Conservation (phyloP, 2,797 vertebrate species). For the Pachyuromys duprasi region DNA sequence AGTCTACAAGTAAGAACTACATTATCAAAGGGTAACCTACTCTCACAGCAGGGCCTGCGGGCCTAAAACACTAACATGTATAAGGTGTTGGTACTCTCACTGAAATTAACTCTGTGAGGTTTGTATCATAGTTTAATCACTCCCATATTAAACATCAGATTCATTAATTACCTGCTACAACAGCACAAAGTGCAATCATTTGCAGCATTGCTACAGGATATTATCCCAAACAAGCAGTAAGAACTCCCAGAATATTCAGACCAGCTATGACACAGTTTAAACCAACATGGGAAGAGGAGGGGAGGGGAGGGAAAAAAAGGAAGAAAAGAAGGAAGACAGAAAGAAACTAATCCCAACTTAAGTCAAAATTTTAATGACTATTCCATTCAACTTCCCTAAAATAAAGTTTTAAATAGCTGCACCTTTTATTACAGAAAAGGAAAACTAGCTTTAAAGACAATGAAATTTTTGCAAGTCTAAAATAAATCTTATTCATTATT, state of each 20-base stretch:
- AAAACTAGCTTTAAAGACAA: constrained; percentile 7
- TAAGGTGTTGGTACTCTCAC: neutral
- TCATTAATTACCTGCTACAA: constrained; percentile 26
- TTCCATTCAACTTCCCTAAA: constrained; percentile 37
- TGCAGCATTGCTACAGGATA: neutral
- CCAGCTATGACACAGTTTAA: neutral
- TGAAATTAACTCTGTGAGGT: constrained; percentile 32
- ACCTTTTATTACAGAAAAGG: constrained; percentile 31
- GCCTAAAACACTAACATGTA: neutral
- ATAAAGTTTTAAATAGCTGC: neutral
- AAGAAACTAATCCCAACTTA: neutral
- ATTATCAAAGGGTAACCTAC: neutral
- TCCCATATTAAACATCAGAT: neutral
- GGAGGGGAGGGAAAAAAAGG: too few relatives aligned
- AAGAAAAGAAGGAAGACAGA: too few relatives aligned
- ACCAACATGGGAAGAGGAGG: too few relatives aligned
- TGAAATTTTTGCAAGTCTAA: constrained; percentile 30
- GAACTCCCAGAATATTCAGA: neutral
- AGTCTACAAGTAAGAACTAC: neutral
- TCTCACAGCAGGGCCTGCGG: neutral
- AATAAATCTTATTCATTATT: constrained; percentile 17
- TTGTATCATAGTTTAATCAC: constrained; percentile 36
- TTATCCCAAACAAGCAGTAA: neutral
- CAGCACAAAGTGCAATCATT: neutral
- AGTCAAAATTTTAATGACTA: constrained; percentile 42